phyloP scores from a whole-genome alignment of 2,113 vertebrate species.

The Notothenia rossii region DNA sequence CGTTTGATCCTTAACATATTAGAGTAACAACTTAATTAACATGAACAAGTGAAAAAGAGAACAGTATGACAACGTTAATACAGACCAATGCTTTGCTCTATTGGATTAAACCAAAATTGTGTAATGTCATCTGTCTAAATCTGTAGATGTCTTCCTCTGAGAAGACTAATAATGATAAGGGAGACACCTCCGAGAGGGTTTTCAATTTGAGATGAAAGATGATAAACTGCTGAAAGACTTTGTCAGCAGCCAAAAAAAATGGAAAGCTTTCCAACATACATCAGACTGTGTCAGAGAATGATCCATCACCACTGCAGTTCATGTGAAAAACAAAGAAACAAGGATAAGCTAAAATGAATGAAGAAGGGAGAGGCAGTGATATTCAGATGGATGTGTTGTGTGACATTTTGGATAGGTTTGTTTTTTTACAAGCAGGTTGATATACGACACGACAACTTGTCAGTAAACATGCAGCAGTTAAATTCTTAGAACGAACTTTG shows the following conservation, averaged over 20 bases:
- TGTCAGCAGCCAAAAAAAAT: slow-evolving; percentile 52
- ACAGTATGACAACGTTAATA: neutral
- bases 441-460: neutral
- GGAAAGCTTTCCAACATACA: slow-evolving; percentile 46
- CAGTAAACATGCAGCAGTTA: neutral
- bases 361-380: neutral
- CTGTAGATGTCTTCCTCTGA: slow-evolving; percentile 27
- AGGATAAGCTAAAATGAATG: slow-evolving; percentile 13
- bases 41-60: neutral
- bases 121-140: slow-evolving; percentile 31
- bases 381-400: slow-evolving; percentile 23
- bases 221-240: slow-evolving; percentile 50
- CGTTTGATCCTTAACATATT: neutral
- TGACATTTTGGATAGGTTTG: neutral
- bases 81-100: neutral
- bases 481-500: neutral
- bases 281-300: slow-evolving; percentile 36
- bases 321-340: slow-evolving; percentile 15
- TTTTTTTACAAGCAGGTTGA: slow-evolving; percentile 17
- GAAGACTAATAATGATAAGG: slow-evolving; percentile 41
- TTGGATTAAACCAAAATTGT: slow-evolving; percentile 5
- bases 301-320: slow-evolving; percentile 9
- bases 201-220: slow-evolving; percentile 50
- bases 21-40: neutral
- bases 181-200: slow-evolving; percentile 30